phyloP scores from a whole-genome alignment of 2,113 vertebrate genomes.

The Charadrius vociferus region DNA sequence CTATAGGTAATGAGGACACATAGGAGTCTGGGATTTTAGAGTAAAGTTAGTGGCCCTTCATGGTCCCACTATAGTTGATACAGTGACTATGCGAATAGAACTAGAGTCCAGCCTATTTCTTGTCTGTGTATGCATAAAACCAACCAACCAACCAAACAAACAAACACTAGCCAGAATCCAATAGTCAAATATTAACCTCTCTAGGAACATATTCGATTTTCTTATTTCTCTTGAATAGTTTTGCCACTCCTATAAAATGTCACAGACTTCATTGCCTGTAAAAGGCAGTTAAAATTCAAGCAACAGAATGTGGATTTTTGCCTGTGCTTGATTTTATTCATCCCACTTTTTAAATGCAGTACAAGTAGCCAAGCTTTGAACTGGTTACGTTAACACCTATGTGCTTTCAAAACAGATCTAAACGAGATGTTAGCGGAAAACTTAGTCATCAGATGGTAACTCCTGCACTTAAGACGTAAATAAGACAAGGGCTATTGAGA shows the following conservation, averaged over 20 bases:
- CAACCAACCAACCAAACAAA: rapidly evolving
- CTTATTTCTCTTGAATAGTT: neutral
- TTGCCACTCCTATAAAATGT: neutral
- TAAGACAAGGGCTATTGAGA: neutral
- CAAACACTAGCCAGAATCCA: neutral
- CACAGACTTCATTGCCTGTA: neutral
- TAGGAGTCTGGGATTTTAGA: neutral
- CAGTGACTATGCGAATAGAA: neutral
- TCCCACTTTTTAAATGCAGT: neutral
- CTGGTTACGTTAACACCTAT: neutral
- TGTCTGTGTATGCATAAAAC: neutral
- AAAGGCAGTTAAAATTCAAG: neutral
- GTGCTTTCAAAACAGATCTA: neutral
- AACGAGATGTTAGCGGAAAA: neutral
- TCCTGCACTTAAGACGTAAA: neutral
- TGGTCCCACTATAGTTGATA: neutral
- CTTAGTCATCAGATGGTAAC: neutral
- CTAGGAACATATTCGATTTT: neutral
- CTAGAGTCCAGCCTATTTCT: neutral
- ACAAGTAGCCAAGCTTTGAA: neutral
- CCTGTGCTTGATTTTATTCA: neutral
- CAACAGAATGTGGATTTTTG: neutral
- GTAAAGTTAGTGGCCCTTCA: neutral
- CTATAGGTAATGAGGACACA: neutral
- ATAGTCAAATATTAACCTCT: neutral